phyloP scores from a whole-genome alignment of 2,888 invertebrate species.

The Syritta pipiens region DNA sequence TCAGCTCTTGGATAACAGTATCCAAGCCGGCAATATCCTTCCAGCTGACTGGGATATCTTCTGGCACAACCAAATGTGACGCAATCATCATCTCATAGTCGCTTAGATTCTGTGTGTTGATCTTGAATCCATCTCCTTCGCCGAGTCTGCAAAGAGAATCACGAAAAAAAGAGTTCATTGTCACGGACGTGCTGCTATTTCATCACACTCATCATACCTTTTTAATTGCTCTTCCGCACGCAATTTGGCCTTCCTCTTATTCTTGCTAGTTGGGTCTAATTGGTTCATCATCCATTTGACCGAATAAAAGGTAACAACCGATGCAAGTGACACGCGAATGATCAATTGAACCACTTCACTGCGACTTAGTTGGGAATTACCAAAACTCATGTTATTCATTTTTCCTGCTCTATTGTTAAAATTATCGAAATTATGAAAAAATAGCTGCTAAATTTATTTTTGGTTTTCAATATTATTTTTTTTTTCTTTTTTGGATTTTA shows the following conservation, averaged over 20 bases:
- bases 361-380: constrained; percentile 84
- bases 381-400: constrained; percentile 77
- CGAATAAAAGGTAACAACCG: constrained; percentile 90
- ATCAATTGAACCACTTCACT: constrained; percentile 84
- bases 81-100: constrained; percentile 97
- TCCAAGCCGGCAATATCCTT: constrained; percentile 94
- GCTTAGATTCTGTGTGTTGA: constrained; percentile 84
- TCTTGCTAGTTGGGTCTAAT: constrained; percentile 93
- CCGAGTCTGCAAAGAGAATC: constrained; percentile 80
- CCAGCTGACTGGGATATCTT: constrained; percentile 88
- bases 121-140: constrained; percentile 81
- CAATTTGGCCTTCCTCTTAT: constrained; percentile 90
- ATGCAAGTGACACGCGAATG: constrained; percentile 86
- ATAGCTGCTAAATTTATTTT: too few species aligned
- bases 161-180: too few species aligned
- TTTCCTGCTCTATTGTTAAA: neutral
- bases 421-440: too few species aligned
- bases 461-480: too few species aligned
- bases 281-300: constrained; percentile 93
- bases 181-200: too few species aligned
- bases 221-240: constrained; percentile 89
- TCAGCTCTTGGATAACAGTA: constrained; percentile 89
- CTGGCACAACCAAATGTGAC: constrained; percentile 92
- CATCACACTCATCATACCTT: constrained; percentile 79
- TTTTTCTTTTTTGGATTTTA: neutral